A percentile compares a stretch with the other conserved stretches of the same genome.
These are phyloP conservation scores for Diaphora mendica DNA, from an alignment of 2,888 invertebrate species.

Conservation along the genomic window DNA sequence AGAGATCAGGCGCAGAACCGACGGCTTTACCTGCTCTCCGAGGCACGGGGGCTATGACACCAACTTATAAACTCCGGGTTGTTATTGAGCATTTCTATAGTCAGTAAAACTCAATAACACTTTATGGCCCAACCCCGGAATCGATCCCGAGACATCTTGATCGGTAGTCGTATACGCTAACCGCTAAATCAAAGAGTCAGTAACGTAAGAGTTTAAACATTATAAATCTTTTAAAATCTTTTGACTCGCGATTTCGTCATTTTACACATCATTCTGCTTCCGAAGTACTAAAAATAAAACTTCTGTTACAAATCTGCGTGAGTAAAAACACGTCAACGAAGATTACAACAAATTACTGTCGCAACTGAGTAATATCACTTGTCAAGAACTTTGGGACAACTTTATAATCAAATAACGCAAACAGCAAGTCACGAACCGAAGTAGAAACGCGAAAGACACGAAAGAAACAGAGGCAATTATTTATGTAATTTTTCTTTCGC, in stretches of 20 bases:
- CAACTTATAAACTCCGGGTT: too few species aligned
- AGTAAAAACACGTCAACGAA: background rate
- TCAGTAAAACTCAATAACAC: too few species aligned
- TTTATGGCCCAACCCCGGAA: too few species aligned
- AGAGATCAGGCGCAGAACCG: too few species aligned
- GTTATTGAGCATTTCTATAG: too few species aligned
- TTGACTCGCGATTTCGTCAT: background rate
- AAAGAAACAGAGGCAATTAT: slow-evolving; percentile 7
- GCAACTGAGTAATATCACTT: background rate
- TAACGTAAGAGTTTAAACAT: too few species aligned
- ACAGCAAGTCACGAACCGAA: background rate
- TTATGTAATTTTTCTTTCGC: background rate
- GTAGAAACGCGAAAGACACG: background rate
- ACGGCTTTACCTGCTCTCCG: too few species aligned
- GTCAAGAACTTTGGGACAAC: background rate
- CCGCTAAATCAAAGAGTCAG: too few species aligned
- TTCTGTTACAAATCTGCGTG: background rate
- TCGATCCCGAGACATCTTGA: too few species aligned
- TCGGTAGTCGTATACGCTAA: too few species aligned
- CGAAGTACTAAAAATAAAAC: background rate
- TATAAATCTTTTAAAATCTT: too few species aligned
- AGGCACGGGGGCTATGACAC: too few species aligned
- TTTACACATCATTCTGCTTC: background rate
- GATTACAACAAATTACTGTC: background rate
- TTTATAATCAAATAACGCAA: background rate